These are phyloP conservation scores for Lycophotia porphyrea DNA, from an alignment of 2,888 invertebrate species.

Conservation along the genomic window DNA sequence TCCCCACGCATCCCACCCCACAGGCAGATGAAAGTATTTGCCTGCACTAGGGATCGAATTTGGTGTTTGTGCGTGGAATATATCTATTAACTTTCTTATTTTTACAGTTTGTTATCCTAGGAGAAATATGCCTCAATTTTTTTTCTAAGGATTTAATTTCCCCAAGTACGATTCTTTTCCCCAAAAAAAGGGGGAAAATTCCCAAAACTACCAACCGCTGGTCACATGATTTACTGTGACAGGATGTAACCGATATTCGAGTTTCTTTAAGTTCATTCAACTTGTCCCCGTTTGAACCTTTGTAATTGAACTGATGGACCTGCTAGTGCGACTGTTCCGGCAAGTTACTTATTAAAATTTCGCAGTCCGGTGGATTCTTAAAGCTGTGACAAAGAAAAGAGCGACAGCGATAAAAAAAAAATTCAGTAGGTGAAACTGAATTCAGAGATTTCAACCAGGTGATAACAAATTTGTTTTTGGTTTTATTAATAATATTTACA, in stretches of 20 bases:
- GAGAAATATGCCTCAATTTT: neutral
- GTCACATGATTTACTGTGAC: too few relatives aligned
- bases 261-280: conserved; percentile 46
- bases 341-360: conserved; percentile 54
- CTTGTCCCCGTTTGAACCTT: conserved; percentile 42
- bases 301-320: conserved; percentile 32
- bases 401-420: conserved; percentile 1
- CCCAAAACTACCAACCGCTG: neutral
- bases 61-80: neutral
- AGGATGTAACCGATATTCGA: conserved; percentile 20
- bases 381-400: neutral
- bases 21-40: too few relatives aligned
- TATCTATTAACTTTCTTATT: neutral
- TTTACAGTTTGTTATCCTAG: neutral
- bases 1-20: neutral
- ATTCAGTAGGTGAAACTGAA: neutral
- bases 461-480: too few relatives aligned
- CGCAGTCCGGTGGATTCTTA: conserved; percentile 21
- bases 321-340: neutral
- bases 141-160: neutral
- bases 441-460: neutral
- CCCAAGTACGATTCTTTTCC: neutral
- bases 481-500: neutral
- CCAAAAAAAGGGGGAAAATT: neutral
- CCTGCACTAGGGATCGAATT: neutral